A percentile compares a stretch with the other conserved stretches of the same genome.
These are phyloP conservation scores for Lamprotornis superbus DNA, from an alignment of 2,113 vertebrate genomes.

Conservation along the genomic window DNA sequence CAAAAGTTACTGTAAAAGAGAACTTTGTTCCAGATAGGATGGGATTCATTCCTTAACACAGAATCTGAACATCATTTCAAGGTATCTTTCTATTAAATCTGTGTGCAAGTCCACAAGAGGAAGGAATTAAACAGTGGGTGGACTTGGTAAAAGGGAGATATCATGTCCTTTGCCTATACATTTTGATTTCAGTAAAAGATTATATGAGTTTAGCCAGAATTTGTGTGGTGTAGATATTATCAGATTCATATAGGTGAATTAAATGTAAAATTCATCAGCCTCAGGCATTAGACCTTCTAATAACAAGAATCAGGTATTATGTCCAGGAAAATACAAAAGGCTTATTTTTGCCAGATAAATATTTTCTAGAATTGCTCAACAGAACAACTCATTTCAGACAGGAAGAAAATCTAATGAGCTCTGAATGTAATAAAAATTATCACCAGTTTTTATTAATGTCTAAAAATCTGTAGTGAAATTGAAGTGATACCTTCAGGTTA, in stretches of 20 bases:
- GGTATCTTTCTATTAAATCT: neutral
- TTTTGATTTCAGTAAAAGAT: neutral
- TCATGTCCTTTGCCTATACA: neutral
- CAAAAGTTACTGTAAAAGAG: neutral
- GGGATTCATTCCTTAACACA: neutral
- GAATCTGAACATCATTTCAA: neutral
- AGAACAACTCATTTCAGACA: neutral
- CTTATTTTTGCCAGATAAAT: neutral
- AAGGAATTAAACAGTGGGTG: neutral
- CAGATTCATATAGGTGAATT: neutral
- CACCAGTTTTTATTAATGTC: neutral
- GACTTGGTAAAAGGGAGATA: neutral
- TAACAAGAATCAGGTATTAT: neutral
- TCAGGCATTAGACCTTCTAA: neutral
- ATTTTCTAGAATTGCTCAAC: neutral
- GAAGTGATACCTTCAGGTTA: neutral
- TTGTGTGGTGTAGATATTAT: neutral
- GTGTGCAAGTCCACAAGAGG: neutral
- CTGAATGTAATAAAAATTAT: neutral
- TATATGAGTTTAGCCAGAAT: neutral
- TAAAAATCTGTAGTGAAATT: neutral
- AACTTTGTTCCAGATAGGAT: neutral
- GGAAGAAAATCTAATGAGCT: neutral
- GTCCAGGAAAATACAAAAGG: neutral
- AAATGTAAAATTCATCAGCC: neutral